Base-by-base conservation (phyloP, 2,113 vertebrate species). In the Collichthys lucidus region DNA sequence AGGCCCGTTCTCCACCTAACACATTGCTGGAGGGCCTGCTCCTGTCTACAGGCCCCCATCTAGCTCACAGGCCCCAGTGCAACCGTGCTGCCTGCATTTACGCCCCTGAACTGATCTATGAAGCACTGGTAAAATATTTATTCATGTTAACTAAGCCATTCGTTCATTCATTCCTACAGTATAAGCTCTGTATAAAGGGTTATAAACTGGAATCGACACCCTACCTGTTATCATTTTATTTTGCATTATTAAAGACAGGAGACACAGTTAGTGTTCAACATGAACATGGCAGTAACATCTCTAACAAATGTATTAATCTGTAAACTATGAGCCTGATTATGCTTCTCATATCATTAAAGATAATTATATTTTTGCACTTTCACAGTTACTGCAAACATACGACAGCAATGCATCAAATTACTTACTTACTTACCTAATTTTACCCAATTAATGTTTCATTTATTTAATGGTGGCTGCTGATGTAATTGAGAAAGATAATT, bases 391-490 rank as follows among this genome's bases (percentile, higher is more conserved):
- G 40, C 24, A 76, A 59, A 53, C 15, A 71, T 17, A 24, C 9
- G 20, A 19, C 7, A 52, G 22, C 55, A 52, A 80, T 60, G 20
- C 44, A 67, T 77, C 20, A 79, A 61, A 70, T 22, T 11, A 72
- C 26, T 35, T 60, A n/a, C n/a, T n/a, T n/a, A 26, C 26, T 26
- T 26, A 65, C 4, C 71, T n/a, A 47, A 77, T 71, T 55, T 24
- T 61, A 10, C 44, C 70, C 75, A 50, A 67, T 72, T 47, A 9
- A 70, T 79, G 74, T 49, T 74, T 75, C 19, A 67, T 77, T 10
- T 42, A 60, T 60, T 70, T 53, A 69, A 65, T 62, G 42, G 44
- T 46, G 31, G 4, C 29, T 76, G 71, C 29, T 74, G 49, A 44
- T 64, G 31, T 57, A 56, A 8, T 31, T 68, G 47, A 72, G 22